phyloP scores from a whole-genome alignment of 2,113 vertebrate species.

The Actinemys pallida region DNA sequence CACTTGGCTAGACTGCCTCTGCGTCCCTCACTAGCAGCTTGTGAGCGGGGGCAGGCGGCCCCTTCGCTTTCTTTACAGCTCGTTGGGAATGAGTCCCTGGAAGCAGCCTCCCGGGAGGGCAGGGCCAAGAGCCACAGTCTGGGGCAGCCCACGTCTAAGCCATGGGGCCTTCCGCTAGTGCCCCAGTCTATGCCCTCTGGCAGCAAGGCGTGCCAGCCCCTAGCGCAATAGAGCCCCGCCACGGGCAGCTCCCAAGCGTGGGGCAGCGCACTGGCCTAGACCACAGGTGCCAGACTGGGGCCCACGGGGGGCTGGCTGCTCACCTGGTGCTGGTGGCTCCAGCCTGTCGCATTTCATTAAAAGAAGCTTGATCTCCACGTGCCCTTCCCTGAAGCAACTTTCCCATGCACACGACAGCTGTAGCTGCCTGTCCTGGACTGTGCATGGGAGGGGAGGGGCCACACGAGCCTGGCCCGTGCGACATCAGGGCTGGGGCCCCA shows the following conservation, averaged over 20 bases:
- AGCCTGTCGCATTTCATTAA: neutral
- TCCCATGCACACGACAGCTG: neutral
- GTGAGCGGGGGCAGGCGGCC: neutral
- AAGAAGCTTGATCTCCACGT: neutral
- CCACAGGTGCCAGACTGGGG: neutral
- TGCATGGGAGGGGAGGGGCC: neutral
- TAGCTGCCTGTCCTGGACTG: neutral
- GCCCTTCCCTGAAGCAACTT: neutral
- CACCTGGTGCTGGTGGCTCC: neutral
- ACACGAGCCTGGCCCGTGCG: neutral
- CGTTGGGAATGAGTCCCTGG: no score
- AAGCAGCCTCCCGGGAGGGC: no score
- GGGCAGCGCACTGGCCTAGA: neutral
- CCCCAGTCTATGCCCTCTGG: neutral
- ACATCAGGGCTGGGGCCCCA: no score
- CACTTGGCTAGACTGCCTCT: neutral
- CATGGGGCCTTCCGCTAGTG: neutral
- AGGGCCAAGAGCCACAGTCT: neutral
- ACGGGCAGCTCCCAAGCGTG: neutral
- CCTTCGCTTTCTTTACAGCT: no score
- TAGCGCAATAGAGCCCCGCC: neutral
- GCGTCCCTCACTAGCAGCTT: neutral
- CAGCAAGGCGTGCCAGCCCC: neutral
- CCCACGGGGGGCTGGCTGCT: neutral
- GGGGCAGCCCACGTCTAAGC: no score